Evolutionary conservation across 2,888 invertebrate species (phyloP), one percentile per base, ranked within the genome.

Genomic region (Spisula solida): DNA sequence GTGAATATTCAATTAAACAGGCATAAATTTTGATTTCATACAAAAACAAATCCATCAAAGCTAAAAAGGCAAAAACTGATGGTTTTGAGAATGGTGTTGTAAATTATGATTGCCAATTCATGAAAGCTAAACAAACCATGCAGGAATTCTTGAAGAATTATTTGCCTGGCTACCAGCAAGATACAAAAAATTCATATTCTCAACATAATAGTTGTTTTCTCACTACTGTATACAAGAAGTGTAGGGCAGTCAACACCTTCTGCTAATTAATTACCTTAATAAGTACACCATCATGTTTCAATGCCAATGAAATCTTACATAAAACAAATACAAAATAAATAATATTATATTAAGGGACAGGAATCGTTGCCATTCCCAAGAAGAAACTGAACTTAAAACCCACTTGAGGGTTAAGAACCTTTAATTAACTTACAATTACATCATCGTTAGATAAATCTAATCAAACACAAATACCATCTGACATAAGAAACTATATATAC

Each of bases 131-230:
- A 4, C 5, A 60, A 66, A 66, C 20, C n/a, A 6, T 10, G n/a
- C 60, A 10, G 1, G 25, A 66, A 66, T 66, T 66, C 60, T 25
- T 5, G 25, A 66, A 66, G 25, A 25, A 66, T 25, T 25, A 25
- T 66, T 20, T 66, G n/a, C 6, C n/a, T 66, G 10, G 0, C 60
- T 66, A 25, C 60, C 60, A 66, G 60, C 60, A 66, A 66, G 25
- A 66, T 66, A 66, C 2, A 25, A 25, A 25, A 25, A 66, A 66
- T 8, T 66, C 60, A 66, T 66, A 66, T 66, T 66, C 25, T 66
- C 60, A 25, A 66, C 25, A 25, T 66, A 66, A 66, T 66, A 25
- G 60, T 66, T 25, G 60, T n/a, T 66, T 66, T 66, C 60, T 66
- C 60, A 66, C 60, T 5, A 66, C 25, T 5, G 25, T 25, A 66